Evolutionary conservation across 2,113 vertebrate genomes (phyloP), one percentile per base, ranked within the genome.

Genomic region (Epinephelus fuscoguttatus): DNA sequence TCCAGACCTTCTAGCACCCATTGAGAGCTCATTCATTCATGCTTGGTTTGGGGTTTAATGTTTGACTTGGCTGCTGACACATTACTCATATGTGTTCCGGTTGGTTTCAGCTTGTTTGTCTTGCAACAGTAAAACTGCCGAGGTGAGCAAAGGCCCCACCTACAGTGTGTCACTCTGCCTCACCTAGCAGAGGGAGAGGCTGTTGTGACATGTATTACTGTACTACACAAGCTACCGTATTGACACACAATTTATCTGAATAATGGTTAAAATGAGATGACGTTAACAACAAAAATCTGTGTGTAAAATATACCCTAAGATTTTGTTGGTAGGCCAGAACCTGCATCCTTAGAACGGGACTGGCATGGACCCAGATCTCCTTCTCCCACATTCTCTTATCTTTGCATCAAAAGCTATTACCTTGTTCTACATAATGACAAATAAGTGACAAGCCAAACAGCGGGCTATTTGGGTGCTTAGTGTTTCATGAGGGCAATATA

Each of bases 401-500:
- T 88, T 14, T 18, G 19, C 5, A 78, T 83, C 59, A 82, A 86
- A 87, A 66, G 30, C 72, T 63, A 84, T 90, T 91, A 88, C 74
- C 86, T 86, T 57, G 52, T 83, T 92, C 66, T 70, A 85, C 83
- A 89, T 87, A 83, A 89, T 86, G 85, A 89, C 82, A 88, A 89
- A 87, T 82, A 91, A 88, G 89, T 89, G 91, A 90, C 83, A 89
- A 85, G 67, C 40, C 82, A 93, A 94, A 94, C 90, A 93, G 77
- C 78, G 80, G 69, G 47, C 81, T 68, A 77, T 85, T 93, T 77
- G 88, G 78, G 76, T 78, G 52, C 75, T 62, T 30, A 64, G 78
- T 90, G 75, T 92, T 90, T 94, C 93, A 93, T 92, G 90, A 93
- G 85, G 87, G 87, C 84, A 93, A 92, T 92, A 95, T 91, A 93